Evolutionary conservation across 2,797 vertebrate species (phyloP).

Genomic region (Danio albolineatus): DNA sequence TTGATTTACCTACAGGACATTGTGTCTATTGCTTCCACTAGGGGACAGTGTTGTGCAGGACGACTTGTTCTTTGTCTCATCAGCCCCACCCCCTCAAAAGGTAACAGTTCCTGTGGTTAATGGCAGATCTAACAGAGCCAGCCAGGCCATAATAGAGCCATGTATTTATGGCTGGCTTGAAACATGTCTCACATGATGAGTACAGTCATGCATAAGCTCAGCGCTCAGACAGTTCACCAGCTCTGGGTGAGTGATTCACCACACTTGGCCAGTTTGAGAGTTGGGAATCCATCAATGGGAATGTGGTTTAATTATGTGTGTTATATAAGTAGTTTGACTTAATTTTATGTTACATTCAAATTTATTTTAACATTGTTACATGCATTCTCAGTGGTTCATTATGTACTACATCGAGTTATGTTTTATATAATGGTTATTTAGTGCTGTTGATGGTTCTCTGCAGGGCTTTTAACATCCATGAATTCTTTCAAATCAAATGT

Average conservation of each 20-base stretch:
- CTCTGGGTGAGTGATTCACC: conserved; percentile 24
- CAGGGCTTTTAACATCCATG: too few species aligned
- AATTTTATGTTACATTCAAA: not conserved
- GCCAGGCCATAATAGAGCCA: conserved; percentile 20
- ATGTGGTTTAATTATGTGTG: too few species aligned
- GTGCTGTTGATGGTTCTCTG: too few species aligned
- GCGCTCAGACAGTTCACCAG: conserved; percentile 26
- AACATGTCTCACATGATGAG: conserved; percentile 28
- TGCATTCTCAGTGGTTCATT: not conserved
- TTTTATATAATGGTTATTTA: too few species aligned
- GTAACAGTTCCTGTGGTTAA: conserved; percentile 45
- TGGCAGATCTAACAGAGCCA: conserved; percentile 22
- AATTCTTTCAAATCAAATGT: too few species aligned
- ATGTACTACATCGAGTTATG: not conserved
- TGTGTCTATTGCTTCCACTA: conserved; percentile 67
- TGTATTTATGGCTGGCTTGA: conserved; percentile 32
- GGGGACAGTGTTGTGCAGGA: conserved; percentile 74
- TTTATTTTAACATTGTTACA: not conserved
- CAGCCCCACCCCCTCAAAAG: conserved; percentile 16
- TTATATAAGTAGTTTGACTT: not conserved
- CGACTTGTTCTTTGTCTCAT: conserved; percentile 45
- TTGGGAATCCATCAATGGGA: not conserved
- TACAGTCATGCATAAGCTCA: conserved; percentile 32
- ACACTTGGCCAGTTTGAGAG: conserved; percentile 7
- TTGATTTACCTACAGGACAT: conserved; percentile 43